phyloP scores from a whole-genome alignment of 2,888 invertebrate genomes.

The Choreutis nemorana region DNA sequence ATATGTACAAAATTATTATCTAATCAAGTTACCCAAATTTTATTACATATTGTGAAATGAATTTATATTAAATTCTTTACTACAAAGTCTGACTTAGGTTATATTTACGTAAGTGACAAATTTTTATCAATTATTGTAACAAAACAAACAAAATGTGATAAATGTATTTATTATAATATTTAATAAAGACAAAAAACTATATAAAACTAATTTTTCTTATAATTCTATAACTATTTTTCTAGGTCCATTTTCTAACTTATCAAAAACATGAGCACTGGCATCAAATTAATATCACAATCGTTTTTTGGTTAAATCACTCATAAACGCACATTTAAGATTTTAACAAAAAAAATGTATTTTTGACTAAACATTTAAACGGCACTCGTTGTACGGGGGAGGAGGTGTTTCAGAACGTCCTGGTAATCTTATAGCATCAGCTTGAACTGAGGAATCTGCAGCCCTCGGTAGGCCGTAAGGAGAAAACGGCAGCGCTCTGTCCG shows the following conservation, averaged over 20 bases:
- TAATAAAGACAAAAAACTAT: too few species aligned
- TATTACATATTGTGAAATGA: slow-evolving; percentile 40
- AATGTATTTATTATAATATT: slow-evolving; percentile 50
- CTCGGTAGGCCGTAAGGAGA: slow-evolving; percentile 30
- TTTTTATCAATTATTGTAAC: slow-evolving; percentile 29
- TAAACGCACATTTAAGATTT: too few species aligned
- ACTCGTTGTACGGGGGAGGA: slow-evolving; percentile 54
- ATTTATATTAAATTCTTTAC: slow-evolving; percentile 56
- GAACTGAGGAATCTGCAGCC: slow-evolving; percentile 24
- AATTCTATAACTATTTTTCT: too few species aligned
- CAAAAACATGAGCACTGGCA: slow-evolving; percentile 8
- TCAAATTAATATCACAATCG: too few species aligned
- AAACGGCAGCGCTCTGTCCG: slow-evolving; percentile 28
- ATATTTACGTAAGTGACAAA: slow-evolving; percentile 40
- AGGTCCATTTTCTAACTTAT: too few species aligned
- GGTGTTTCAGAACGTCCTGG: slow-evolving; percentile 47
- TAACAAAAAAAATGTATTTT: too few species aligned
- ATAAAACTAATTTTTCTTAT: too few species aligned
- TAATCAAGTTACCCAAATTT: slow-evolving; percentile 51
- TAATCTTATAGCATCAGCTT: slow-evolving; percentile 34
- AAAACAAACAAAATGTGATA: slow-evolving; percentile 55
- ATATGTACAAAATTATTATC: slow-evolving; percentile 52
- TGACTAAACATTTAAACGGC: slow-evolving; percentile 33
- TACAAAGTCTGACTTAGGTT: slow-evolving; percentile 49
- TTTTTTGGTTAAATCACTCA: too few species aligned